These are phyloP conservation scores for Asarcornis scutulata DNA, from an alignment of 2,113 vertebrate genomes.

Conservation along the genomic window DNA sequence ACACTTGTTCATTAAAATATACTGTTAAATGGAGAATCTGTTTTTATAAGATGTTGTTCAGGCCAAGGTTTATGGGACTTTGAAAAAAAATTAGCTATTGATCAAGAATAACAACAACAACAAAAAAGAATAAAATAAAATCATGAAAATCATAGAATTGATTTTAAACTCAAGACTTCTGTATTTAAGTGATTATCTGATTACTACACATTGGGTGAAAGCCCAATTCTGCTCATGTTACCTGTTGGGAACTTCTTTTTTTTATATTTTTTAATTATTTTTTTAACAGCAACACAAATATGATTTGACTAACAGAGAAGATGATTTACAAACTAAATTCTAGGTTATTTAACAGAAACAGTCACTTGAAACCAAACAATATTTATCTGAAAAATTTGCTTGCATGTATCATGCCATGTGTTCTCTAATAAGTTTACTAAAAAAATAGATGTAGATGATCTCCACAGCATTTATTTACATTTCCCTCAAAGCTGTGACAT, in stretches of 20 bases:
- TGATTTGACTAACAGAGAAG: neutral
- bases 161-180: neutral
- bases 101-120: neutral
- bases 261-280: too few species aligned
- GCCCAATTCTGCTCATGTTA: neutral
- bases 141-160: neutral
- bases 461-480: neutral
- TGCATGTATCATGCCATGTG: rapidly evolving
- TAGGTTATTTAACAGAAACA: neutral
- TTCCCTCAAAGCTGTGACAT: rapidly evolving
- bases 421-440: neutral
- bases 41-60: neutral
- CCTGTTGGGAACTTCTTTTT: neutral
- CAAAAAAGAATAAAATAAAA: neutral
- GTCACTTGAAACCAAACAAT: neutral
- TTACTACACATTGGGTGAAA: neutral
- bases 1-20: neutral
- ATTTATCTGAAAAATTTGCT: neutral
- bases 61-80: neutral
- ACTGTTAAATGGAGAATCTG: neutral
- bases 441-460: neutral
- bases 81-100: neutral
- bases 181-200: neutral
- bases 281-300: neutral
- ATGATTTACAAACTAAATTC: neutral